A percentile compares a stretch with the other conserved stretches of the same genome.
Evolutionary conservation across 2,797 vertebrate species (phyloP).

Genomic region (Chromis chromis): DNA sequence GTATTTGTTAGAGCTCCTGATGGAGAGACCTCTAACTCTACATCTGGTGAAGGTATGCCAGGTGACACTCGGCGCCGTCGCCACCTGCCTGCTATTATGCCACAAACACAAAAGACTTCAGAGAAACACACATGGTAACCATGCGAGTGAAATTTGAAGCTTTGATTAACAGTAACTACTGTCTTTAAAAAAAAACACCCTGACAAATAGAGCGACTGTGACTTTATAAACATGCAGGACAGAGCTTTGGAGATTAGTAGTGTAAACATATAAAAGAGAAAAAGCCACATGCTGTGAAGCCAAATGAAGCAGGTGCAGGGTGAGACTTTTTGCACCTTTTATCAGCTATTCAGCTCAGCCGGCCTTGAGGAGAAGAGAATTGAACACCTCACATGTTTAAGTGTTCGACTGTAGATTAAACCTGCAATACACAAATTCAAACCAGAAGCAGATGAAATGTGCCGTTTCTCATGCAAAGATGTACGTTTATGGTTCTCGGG

Average conservation of each 20-base stretch:
- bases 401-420: constrained; percentile 7
- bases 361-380: neutral
- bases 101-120: constrained; percentile 58
- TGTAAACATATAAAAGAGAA: neutral
- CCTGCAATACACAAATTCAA: neutral
- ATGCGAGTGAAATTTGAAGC: constrained; percentile 50
- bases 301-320: constrained; percentile 41
- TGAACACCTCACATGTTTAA: constrained; percentile 19
- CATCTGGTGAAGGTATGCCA: constrained; percentile 73
- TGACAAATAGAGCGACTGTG: constrained; percentile 12
- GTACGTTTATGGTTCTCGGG: neutral
- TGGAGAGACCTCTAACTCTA: constrained; percentile 22
- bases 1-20: constrained; percentile 39
- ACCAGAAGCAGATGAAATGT: constrained; percentile 23
- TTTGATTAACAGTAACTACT: constrained; percentile 60
- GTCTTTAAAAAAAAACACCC: constrained; percentile 19
- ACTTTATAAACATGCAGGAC: neutral
- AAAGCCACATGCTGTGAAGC: neutral
- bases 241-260: neutral
- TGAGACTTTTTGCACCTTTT: neutral
- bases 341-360: constrained; percentile 19
- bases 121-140: constrained; percentile 23
- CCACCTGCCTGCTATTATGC: constrained; percentile 77
- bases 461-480: neutral
- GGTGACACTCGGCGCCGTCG: constrained; percentile 67